Conservation (phyloP, 2,113 vertebrate species). For the Suncus etruscus region DNA sequence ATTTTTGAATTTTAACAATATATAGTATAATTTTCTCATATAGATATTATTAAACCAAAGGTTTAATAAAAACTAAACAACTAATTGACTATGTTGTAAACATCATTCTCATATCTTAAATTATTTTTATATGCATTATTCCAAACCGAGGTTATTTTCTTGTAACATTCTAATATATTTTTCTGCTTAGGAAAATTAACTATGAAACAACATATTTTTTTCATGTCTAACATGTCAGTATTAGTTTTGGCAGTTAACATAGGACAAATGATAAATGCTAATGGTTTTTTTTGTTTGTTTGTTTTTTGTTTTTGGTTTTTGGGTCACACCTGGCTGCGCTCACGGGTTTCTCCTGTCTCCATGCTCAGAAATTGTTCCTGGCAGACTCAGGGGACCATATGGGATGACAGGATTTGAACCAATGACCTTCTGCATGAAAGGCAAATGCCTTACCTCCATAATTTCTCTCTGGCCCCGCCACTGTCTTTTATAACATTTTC, state of each 20-base stretch:
- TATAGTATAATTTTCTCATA: constrained; percentile 6
- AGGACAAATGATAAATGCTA: neutral
- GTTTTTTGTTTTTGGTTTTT: too few relatives aligned
- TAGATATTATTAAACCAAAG: constrained; percentile 60
- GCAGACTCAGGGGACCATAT: too few relatives aligned
- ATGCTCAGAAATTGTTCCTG: too few relatives aligned
- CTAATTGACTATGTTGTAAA: neutral
- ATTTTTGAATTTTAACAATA: neutral
- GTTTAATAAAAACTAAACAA: constrained; percentile 2
- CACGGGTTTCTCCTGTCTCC: too few relatives aligned
- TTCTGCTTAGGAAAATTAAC: too few relatives aligned
- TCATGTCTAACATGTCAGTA: neutral
- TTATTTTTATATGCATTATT: neutral
- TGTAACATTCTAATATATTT: neutral
- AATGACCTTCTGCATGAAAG: too few relatives aligned
- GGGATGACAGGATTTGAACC: too few relatives aligned
- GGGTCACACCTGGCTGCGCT: too few relatives aligned
- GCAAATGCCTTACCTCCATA: too few relatives aligned
- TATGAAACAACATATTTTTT: neutral
- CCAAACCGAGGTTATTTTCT: neutral
- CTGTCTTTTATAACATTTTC: constrained; percentile 4
- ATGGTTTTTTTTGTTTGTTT: too few relatives aligned
- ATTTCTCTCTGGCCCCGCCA: neutral
- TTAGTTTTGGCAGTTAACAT: constrained; percentile 32
- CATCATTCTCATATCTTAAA: neutral